phyloP scores from a whole-genome alignment of 2,113 vertebrate genomes.

The Oreochromis spilurus region DNA sequence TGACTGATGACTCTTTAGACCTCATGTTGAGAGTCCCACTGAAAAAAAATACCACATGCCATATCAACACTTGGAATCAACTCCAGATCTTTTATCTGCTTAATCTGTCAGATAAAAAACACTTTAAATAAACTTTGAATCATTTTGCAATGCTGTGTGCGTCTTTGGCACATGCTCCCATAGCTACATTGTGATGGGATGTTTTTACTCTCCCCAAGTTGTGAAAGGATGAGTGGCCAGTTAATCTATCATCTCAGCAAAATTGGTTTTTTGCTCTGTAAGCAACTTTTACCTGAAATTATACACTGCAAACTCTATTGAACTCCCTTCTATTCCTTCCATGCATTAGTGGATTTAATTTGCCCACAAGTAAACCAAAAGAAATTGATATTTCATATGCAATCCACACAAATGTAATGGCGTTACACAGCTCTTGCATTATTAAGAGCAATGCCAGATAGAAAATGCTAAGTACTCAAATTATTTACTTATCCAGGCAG shows the following conservation, averaged over 20 bases:
- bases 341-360: background rate
- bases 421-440: background rate
- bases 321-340: background rate
- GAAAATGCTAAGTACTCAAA: background rate
- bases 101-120: background rate
- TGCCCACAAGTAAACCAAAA: background rate
- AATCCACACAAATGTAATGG: background rate
- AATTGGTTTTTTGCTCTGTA: background rate
- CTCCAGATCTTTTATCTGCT: background rate
- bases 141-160: background rate
- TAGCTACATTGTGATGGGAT: background rate
- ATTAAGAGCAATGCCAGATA: slow-evolving; percentile 1
- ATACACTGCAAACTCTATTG: background rate
- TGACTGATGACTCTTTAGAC: background rate
- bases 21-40: background rate
- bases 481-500: background rate
- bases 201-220: background rate
- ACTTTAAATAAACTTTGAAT: background rate
- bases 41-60: background rate
- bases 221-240: background rate
- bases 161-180: background rate
- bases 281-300: background rate
- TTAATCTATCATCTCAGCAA: background rate
- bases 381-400: background rate
- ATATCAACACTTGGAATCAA: background rate